These are phyloP conservation scores for Saccostrea cuccullata DNA, from an alignment of 1,140 invertebrate species.

Conservation along the genomic window DNA sequence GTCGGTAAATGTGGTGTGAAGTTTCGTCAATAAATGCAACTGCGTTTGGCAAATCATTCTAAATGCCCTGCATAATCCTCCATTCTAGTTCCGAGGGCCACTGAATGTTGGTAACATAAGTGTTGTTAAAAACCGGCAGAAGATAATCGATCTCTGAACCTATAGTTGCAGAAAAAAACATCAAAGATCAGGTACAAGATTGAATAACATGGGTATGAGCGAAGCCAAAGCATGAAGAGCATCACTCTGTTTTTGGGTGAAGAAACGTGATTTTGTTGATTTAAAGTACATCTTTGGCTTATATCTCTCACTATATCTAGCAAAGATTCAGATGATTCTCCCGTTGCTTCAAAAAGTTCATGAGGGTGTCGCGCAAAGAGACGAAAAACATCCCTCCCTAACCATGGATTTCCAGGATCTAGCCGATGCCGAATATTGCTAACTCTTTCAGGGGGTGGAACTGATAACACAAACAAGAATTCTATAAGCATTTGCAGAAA, in stretches of 20 bases:
- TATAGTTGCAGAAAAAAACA: background rate
- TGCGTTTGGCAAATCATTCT: background rate
- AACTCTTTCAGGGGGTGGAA: background rate
- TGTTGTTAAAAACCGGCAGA: background rate
- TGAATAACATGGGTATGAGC: slow-evolving; percentile 3
- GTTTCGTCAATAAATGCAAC: background rate
- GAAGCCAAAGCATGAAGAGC: background rate
- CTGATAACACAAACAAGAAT: background rate
- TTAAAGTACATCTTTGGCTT: background rate
- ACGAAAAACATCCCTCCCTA: background rate
- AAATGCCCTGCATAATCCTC: background rate
- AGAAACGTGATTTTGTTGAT: background rate
- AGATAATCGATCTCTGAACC: background rate
- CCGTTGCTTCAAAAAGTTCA: background rate
- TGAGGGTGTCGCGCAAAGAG: slow-evolving; percentile 10
- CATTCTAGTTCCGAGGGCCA: background rate
- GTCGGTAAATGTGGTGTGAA: background rate
- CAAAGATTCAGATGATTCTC: background rate
- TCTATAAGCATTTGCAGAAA: slow-evolving; percentile 4
- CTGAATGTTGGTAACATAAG: slow-evolving; percentile 3
- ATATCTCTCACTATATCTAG: background rate
- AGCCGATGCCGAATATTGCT: background rate
- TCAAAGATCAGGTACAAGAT: background rate
- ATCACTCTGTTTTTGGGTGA: background rate
- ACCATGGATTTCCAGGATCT: background rate